phyloP scores from a whole-genome alignment of 2,113 vertebrate species.

The Laterallus jamaicensis region DNA sequence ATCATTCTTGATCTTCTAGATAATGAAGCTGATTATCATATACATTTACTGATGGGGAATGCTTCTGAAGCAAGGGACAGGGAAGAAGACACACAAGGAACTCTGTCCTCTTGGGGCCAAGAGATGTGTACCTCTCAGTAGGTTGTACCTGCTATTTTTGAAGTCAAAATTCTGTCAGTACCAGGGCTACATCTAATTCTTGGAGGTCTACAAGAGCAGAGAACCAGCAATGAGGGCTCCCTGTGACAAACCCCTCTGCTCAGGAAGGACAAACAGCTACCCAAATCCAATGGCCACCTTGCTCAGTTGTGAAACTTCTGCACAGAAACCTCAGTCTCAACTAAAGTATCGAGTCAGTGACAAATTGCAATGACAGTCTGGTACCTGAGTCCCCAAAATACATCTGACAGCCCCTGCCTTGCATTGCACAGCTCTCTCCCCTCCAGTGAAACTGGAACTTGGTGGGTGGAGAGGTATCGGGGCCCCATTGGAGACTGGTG shows the following conservation, averaged over 20 bases:
- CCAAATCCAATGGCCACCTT: neutral
- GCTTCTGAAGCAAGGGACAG: neutral
- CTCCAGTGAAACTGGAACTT: neutral
- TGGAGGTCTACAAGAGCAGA: neutral
- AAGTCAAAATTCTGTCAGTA: neutral
- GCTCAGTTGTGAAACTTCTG: neutral
- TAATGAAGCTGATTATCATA: too few species aligned
- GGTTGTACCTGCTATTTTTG: neutral
- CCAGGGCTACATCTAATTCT: neutral
- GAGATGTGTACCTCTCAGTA: neutral
- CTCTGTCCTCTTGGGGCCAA: neutral
- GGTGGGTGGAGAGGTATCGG: neutral
- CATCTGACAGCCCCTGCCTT: neutral
- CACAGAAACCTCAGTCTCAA: neutral
- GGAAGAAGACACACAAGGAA: neutral
- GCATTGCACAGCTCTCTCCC: neutral
- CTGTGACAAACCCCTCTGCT: neutral
- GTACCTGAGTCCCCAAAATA: accelerated
- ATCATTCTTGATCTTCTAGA: too few species aligned
- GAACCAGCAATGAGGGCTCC: neutral
- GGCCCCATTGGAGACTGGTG: neutral
- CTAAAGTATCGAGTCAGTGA: neutral
- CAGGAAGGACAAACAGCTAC: neutral
- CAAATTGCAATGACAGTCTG: accelerated
- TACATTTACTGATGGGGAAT: neutral